Evolutionary conservation across 2,888 invertebrate species (phyloP).

Genomic region (Trachelus iudaicus): DNA sequence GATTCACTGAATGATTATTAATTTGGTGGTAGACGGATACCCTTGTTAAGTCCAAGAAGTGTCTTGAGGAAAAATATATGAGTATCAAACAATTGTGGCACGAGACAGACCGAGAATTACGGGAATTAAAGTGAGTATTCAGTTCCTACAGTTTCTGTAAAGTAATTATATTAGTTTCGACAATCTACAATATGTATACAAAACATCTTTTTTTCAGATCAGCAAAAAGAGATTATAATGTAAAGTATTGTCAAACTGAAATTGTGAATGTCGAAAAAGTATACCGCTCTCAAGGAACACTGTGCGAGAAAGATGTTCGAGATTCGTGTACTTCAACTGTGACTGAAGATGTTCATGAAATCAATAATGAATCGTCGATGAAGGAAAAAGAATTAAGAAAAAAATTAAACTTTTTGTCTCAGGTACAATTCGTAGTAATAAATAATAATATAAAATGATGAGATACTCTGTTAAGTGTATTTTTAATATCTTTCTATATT

Average conservation of each 20-base stretch:
- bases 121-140: conserved; percentile 37
- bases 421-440: background rate
- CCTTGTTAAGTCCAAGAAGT: conserved; percentile 35
- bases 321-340: background rate
- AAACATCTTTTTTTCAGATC: background rate
- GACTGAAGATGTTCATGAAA: background rate
- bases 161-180: conserved; percentile 3
- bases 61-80: conserved; percentile 37
- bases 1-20: background rate
- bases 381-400: conserved; percentile 10
- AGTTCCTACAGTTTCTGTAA: background rate
- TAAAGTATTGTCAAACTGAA: conserved; percentile 15
- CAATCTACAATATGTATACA: background rate
- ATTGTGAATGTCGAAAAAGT: conserved; percentile 6
- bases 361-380: conserved; percentile 18
- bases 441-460: background rate
- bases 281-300: background rate
- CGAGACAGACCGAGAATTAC: conserved; percentile 36
- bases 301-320: conserved; percentile 7
- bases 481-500: background rate
- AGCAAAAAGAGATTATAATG: conserved; percentile 12
- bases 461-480: background rate
- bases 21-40: conserved; percentile 36
- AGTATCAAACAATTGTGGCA: conserved; percentile 35
- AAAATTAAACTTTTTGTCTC: background rate